Conservation (phyloP, 2,113 vertebrate genomes). For the Rhodinocichla rosea region DNA sequence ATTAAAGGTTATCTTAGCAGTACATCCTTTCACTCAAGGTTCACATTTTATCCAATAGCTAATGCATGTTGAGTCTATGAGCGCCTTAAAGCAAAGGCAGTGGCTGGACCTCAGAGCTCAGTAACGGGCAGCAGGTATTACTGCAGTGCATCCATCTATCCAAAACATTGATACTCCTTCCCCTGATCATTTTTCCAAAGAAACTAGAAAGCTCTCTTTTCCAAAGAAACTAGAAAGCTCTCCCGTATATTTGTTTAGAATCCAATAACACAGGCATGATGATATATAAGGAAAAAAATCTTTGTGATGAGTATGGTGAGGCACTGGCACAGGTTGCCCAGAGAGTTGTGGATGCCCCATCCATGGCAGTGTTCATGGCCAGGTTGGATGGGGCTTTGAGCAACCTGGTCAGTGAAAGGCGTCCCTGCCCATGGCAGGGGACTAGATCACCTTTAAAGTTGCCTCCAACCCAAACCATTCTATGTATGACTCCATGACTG, state of each 20-base stretch:
- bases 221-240: neutral
- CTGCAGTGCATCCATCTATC: too few relatives aligned
- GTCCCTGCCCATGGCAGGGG: neutral
- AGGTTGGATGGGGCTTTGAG: neutral
- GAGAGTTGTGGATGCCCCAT: neutral
- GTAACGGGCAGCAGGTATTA: neutral
- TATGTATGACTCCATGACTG: neutral
- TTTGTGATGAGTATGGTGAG: neutral
- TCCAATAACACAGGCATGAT: neutral
- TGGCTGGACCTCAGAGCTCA: neutral
- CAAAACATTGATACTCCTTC: neutral
- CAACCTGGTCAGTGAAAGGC: neutral
- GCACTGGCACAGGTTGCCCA: neutral
- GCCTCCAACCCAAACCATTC: neutral
- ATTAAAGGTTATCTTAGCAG: neutral
- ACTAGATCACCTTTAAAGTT: neutral
- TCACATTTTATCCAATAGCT: neutral
- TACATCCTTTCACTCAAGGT: neutral
- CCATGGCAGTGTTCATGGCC: neutral
- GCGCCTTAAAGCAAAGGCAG: neutral
- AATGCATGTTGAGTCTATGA: neutral
- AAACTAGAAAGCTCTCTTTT: neutral
- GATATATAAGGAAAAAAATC: neutral
- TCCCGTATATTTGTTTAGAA: neutral
- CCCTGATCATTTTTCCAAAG: neutral